phyloP scores from a whole-genome alignment of 2,113 vertebrate genomes.

The Anarhynchus alexandrinus region DNA sequence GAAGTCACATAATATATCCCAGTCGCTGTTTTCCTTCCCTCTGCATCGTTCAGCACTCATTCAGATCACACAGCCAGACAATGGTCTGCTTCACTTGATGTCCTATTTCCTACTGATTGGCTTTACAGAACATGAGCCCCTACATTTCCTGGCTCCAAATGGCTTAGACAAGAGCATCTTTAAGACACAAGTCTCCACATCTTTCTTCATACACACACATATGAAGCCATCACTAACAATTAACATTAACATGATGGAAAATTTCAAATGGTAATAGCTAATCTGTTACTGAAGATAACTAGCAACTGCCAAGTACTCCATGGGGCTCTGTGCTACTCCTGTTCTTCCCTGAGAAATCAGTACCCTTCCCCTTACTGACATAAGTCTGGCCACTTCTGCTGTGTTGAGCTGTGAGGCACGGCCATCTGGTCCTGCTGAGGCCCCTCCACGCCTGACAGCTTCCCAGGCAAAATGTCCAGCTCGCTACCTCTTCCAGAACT shows the following conservation, averaged over 20 bases:
- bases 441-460: background rate
- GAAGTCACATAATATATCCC: background rate
- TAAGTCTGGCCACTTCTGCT: background rate
- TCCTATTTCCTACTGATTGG: background rate
- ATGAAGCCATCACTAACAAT: background rate
- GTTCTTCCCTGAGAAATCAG: background rate
- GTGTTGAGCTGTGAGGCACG: background rate
- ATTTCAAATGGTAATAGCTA: background rate
- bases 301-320: background rate
- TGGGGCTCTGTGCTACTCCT: background rate
- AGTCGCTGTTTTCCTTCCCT: background rate
- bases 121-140: background rate
- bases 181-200: background rate
- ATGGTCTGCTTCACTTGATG: background rate
- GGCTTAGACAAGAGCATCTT: background rate
- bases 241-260: background rate
- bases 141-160: background rate
- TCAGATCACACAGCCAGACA: background rate
- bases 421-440: background rate
- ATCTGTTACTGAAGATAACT: background rate
- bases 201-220: background rate
- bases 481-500: background rate
- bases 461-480: background rate
- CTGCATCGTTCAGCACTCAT: background rate
- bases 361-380: fast-evolving